Evolutionary conservation across 2,797 vertebrate genomes (phyloP), one percentile per base, ranked within the genome.

Genomic region (Neosilurus hyrtlii): DNA sequence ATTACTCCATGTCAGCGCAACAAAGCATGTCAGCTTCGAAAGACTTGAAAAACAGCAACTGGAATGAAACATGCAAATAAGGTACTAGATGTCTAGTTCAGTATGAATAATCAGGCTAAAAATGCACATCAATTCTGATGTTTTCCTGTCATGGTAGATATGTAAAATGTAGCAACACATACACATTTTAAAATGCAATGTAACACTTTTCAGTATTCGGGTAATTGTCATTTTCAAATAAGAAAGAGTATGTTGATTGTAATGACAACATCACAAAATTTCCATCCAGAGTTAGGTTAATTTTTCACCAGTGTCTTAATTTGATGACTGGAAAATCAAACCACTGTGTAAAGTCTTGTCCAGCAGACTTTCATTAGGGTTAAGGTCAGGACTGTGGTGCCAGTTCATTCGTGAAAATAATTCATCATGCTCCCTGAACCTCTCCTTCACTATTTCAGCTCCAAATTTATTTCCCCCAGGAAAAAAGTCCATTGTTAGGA

Each of bases 1-100:
- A 49, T 73, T n/a, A 70, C 83, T 84, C 26, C 11, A 37, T 43
- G 26, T 66, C 59, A 72, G 71, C 66, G 61, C 82, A 78, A 30
- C 62, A 67, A 76, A 80, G 51, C 79, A 77, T 77, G 80, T 72
- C 59, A 24, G 65, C 43, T 49, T 65, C 0, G 26, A 78, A 51
- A 43, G 12, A 61, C 26, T 15, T 51, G n/a, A 82, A 74, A 57
- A 66, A 22, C 79, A 83, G 79, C 30, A n/a, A 18, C 61, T 26
- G 76, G 67, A 79, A 24, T 35, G 30, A 14, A 52, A 43, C 57
- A 62, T 83, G 74, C 43, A 62, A 78, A 78, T 63, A 51, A 63
- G 75, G 7, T 52, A 52, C 54, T 18, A 35, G 18, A 37, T 76
- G 37, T 70, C 56, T 59, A 61, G 24, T 61, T 78, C n/a, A 78